Conservation (phyloP, 1,140 invertebrate species). For the Ceratitis capitata region DNA sequence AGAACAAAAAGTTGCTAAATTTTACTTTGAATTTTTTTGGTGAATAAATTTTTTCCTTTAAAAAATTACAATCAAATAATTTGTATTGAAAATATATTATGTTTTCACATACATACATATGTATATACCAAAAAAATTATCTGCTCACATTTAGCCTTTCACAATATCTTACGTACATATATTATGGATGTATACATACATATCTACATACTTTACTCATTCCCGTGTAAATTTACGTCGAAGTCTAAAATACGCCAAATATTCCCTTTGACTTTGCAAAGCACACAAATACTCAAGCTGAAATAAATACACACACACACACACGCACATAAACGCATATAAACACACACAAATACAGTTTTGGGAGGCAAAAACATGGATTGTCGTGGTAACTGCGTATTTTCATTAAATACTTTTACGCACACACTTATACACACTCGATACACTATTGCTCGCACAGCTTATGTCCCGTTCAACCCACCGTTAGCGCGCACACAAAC, state of each 20-base stretch:
- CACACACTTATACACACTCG: not conserved
- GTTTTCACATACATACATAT: too few relatives aligned
- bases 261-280: not conserved
- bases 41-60: too few relatives aligned
- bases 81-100: too few relatives aligned
- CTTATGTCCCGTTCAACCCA: not conserved
- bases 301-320: not conserved
- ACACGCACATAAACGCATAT: not conserved
- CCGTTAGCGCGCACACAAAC: not conserved
- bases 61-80: too few relatives aligned
- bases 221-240: not conserved
- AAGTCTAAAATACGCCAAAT: slow-evolving; percentile 7
- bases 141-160: not conserved
- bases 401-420: slow-evolving; percentile 21
- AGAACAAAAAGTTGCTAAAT: too few relatives aligned
- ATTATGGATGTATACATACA: not conserved
- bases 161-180: not conserved
- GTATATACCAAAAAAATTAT: not conserved
- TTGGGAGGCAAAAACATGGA: not conserved
- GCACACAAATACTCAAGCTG: not conserved
- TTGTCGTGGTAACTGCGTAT: slow-evolving; percentile 25
- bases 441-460: not conserved
- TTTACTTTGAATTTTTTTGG: too few relatives aligned
- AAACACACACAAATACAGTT: too few relatives aligned
- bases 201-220: not conserved